A percentile compares a stretch with the other conserved stretches of the same genome.
Conservation (phyloP, 2,797 vertebrate species). For the Knipowitschia caucasica region DNA sequence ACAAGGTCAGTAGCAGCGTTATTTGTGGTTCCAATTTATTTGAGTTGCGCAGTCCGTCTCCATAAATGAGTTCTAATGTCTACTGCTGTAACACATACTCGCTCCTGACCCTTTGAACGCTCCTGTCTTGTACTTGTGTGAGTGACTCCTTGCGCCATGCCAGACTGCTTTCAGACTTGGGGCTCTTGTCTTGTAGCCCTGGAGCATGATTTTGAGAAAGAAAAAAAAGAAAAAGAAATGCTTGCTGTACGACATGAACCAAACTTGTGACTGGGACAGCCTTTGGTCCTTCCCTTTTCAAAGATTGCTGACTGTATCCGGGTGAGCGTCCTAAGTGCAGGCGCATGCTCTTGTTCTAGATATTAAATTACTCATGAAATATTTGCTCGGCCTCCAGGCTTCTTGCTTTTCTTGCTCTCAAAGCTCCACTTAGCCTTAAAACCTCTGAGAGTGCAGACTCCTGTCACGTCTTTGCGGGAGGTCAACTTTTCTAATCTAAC, state of each 20-base stretch:
- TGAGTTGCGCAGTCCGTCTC: background rate
- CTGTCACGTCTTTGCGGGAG: conserved; percentile 78
- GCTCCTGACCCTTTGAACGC: background rate
- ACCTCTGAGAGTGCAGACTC: conserved; percentile 69
- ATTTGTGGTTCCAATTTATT: no score
- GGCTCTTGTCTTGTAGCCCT: conserved; percentile 29
- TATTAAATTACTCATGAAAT: conserved; percentile 99
- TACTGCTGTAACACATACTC: conserved; percentile 1
- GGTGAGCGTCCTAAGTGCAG: conserved; percentile 61
- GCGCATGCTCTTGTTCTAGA: conserved; percentile 83
- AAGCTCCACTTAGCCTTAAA: conserved; percentile 68
- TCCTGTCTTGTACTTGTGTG: background rate
- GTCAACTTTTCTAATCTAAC: conserved; percentile 83
- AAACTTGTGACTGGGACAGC: conserved; percentile 35
- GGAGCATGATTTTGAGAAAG: conserved; percentile 23
- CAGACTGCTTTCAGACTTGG: conserved; percentile 14
- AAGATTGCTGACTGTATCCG: conserved; percentile 63
- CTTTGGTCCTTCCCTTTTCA: conserved; percentile 39
- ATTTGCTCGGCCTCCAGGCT: conserved; percentile 83
- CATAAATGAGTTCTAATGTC: background rate
- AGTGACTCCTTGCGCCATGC: conserved; percentile 1
- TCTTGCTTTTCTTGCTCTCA: conserved; percentile 60
- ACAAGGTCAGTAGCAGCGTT: no score
- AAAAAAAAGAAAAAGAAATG: conserved; percentile 17
- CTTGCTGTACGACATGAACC: conserved; percentile 35